Base-by-base conservation (phyloP, 2,113 vertebrate species). In the Notechis scutatus region DNA sequence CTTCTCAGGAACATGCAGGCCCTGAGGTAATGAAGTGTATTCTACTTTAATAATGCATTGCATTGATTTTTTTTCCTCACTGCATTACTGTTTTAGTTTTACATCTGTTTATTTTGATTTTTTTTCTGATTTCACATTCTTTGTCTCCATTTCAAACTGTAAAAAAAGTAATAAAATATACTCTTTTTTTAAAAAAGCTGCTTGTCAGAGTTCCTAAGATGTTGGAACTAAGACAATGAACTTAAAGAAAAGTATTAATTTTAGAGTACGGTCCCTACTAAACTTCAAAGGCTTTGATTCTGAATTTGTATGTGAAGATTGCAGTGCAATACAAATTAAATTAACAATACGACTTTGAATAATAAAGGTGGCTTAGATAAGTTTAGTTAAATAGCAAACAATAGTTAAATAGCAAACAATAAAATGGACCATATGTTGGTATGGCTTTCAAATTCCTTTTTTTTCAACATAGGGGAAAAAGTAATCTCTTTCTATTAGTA, bases 131-230 rank as follows among this genome's bases (percentile, higher is more conserved):
- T 34, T 86, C 34, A 45, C 45, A 39, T 93, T 87, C 89, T 64
- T 90, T 29, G 47, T 87, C 26, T 93, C 56, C 56, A 61, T 93
- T 93, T 86, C 21, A 89, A 21, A 86, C 52, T 90, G 54, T 88
- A 54, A 93, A 64, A 91, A 39, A 21, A 23, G 85, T 23, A 34
- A 47, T 39, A 45, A n/a, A 39, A 42, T 1, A 4, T 89, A 7
- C 34, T 69, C 29, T 94, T 21, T 90, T 69, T 81, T 74, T 45
- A 21, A 45, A 23, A 29, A 74, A 81, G 34, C n/a, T 86, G 88
- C 20, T 86, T 91, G 57, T 89, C 47, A 89, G 24, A 4, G n/a
- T 90, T 56, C 39, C 91, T 14, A 86, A 9, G 18, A 81, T 2
- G 8, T 81, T 42, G 7, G 18, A 81, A 81, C 7, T 81, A 81